Conservation (phyloP, 2,888 invertebrate species). For the Pristionchus fissidentatus region DNA sequence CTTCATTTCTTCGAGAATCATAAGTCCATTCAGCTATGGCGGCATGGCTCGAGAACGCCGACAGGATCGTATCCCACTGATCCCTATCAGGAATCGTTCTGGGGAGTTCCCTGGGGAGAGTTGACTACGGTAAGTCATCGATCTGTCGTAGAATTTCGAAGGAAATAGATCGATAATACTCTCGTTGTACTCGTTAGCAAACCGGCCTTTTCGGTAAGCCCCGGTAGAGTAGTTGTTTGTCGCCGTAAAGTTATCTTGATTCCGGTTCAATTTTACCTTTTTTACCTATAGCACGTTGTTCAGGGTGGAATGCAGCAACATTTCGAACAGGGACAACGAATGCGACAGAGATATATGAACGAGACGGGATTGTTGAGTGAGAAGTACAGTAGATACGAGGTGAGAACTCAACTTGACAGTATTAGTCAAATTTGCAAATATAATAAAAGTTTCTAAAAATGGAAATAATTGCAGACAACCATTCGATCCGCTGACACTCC, state of each 20-base stretch:
- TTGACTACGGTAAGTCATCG: conserved; percentile 56
- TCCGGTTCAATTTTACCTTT: background rate
- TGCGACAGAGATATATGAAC: conserved; percentile 33
- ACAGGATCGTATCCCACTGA: conserved; percentile 57
- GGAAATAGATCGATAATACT: background rate
- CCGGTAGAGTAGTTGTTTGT: too few species aligned
- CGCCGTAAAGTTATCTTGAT: too few species aligned
- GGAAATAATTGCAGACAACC: background rate
- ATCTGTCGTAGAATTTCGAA: too few species aligned
- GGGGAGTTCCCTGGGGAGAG: conserved; percentile 60
- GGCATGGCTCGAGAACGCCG: conserved; percentile 68
- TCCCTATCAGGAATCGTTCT: conserved; percentile 51
- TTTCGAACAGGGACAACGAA: conserved; percentile 42
- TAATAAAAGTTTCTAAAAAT: background rate
- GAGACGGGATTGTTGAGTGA: background rate
- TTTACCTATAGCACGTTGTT: background rate
- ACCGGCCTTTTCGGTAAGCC: too few species aligned
- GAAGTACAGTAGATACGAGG: conserved; percentile 41
- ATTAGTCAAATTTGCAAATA: too few species aligned
- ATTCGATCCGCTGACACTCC: conserved; percentile 44
- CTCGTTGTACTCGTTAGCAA: too few species aligned
- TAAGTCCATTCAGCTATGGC: conserved; percentile 58
- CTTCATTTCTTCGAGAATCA: background rate
- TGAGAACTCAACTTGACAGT: background rate
- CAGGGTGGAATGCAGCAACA: conserved; percentile 47